Percentiles rank a stretch among this genome's conserved stretches.
Conservation (phyloP, 2,797 vertebrate genomes). For the Lophura swinhoii region DNA sequence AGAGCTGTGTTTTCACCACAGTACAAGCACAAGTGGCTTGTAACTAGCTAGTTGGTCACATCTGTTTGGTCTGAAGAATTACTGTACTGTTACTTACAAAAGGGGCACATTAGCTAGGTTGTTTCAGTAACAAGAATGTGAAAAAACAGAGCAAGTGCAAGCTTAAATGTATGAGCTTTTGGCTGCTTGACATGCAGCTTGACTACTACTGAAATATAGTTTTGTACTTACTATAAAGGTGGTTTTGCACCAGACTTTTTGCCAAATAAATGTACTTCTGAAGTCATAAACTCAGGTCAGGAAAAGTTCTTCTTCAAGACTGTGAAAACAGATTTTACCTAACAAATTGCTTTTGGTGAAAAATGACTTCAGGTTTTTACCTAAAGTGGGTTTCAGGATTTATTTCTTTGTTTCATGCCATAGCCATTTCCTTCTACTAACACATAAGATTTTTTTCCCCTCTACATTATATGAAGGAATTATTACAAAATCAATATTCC, state of each 20-base stretch:
- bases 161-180: not conserved
- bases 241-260: not conserved
- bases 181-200: not conserved
- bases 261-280: constrained; percentile 37
- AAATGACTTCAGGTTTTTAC: constrained; percentile 66
- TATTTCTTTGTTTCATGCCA: constrained; percentile 72
- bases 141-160: not conserved
- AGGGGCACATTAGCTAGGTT: not conserved
- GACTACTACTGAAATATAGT: constrained; percentile 4
- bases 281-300: constrained; percentile 34
- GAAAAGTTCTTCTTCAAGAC: constrained; percentile 23
- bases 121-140: not conserved
- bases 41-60: not conserved
- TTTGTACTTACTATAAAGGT: not conserved
- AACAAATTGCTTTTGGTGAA: constrained; percentile 56
- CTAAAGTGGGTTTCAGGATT: constrained; percentile 71
- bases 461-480: constrained; percentile 57
- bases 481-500: constrained; percentile 76
- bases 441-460: constrained; percentile 45
- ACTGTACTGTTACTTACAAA: not conserved
- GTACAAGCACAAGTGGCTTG: rapidly evolving
- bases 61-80: not conserved
- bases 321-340: constrained; percentile 41
- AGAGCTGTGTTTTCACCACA: not conserved
- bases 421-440: constrained; percentile 77